phyloP scores from a whole-genome alignment of 2,113 vertebrate genomes.

The Hyla sarda region DNA sequence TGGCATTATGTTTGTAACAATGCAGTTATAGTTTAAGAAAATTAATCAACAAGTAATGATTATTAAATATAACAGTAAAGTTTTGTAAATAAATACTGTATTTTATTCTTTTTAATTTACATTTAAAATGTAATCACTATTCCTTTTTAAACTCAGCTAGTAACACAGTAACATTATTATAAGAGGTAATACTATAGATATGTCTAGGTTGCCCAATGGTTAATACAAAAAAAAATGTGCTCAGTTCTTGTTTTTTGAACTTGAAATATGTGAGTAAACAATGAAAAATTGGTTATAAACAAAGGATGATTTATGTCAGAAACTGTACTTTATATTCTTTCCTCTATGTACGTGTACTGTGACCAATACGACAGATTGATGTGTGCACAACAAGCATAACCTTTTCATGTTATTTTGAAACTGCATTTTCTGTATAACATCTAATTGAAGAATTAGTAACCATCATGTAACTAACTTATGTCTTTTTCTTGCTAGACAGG shows the following conservation, averaged over 20 bases:
- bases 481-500: conserved; percentile 82
- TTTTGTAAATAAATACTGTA: too few relatives aligned
- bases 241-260: not conserved
- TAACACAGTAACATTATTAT: too few relatives aligned
- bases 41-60: too few relatives aligned
- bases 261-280: conserved; percentile 2
- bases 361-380: conserved; percentile 37
- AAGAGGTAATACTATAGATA: too few relatives aligned
- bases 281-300: conserved; percentile 15
- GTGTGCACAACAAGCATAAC: conserved; percentile 34
- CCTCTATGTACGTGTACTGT: not conserved
- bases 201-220: too few relatives aligned
- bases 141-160: too few relatives aligned
- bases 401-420: conserved; percentile 36
- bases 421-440: conserved; percentile 1
- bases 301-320: conserved; percentile 18
- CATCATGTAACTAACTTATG: conserved; percentile 61
- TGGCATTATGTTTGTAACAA: too few relatives aligned
- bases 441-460: conserved; percentile 37
- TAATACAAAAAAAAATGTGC: too few relatives aligned
- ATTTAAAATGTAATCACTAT: too few relatives aligned
- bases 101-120: too few relatives aligned
- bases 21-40: too few relatives aligned
- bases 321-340: conserved; percentile 16
- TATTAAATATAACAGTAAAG: too few relatives aligned